Base-by-base conservation (phyloP, 2,888 invertebrate species). In the Acanthosepion esculentum region DNA sequence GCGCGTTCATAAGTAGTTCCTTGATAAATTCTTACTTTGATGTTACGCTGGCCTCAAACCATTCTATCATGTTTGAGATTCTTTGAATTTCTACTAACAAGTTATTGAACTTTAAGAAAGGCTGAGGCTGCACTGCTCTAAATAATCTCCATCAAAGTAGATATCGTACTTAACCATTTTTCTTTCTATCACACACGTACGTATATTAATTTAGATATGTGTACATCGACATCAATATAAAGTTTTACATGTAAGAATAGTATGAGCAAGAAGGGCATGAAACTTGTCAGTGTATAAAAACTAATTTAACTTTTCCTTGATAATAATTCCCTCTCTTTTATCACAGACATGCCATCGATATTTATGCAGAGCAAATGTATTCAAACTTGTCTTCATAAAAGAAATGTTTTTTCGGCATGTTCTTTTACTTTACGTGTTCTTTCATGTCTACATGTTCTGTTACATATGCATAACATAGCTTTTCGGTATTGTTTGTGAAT, bases 11-110 rank as follows among this genome's bases (percentile, higher is more conserved):
- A 78, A 78, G 78, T 78, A 78, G 78, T 78, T 78, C 12, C n/a
- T 78, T 78, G 78, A 33, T n/a, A 78, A 78, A n/a, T 78, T 78
- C 78, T 8, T n/a, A 78, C 78, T 78, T 78, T 78, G 78, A 78
- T 78, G 78, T 78, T 78, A n/a, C n/a, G n/a, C n/a, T 78, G n/a
- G 78, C 78, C 78, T 78, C 78, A 78, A 78, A 78, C 78, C n/a
- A 33, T 78, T 78, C 78, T 78, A 78, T 78, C 78, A n/a, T 78
- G 78, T 78, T 78, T n/a, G 78, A 78, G 78, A 15, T 78, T 78
- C 78, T 78, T 78, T 78, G 78, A 78, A 78, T 78, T 33, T n/a
- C 78, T n/a, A 78, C 12, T 78, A n/a, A 33, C n/a, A 78, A 78
- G 10, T 78, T 33, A n/a, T 78, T 78, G 78, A 18, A 78, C 78